Evolutionary conservation across 1,140 invertebrate genomes (phyloP).

Genomic region (Hycleus cichorii): DNA sequence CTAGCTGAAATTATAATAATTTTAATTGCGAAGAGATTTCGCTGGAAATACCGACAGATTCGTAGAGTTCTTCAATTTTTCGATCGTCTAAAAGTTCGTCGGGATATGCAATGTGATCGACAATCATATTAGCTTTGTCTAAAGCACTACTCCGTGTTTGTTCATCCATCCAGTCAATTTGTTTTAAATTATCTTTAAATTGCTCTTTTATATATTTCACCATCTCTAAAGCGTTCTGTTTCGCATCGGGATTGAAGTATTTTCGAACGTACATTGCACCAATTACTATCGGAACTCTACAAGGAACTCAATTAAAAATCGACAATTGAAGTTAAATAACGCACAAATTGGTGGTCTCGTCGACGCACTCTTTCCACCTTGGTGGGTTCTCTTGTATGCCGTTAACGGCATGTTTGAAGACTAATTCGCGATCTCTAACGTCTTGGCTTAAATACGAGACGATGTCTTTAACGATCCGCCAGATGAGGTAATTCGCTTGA

Average conservation of each 20-base stretch:
- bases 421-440: conserved; percentile 47
- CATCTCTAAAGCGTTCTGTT: conserved; percentile 55
- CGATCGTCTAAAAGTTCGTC: conserved; percentile 50
- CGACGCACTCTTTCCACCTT: conserved; percentile 53
- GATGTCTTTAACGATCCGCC: conserved; percentile 49
- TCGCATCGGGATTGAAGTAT: conserved; percentile 48
- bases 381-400: conserved; percentile 49
- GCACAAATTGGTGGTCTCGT: conserved; percentile 39
- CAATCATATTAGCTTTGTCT: conserved; percentile 49
- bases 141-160: conserved; percentile 51
- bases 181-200: conserved; percentile 49
- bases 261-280: conserved; percentile 51
- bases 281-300: conserved; percentile 47
- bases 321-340: too few species aligned
- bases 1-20: conserved; percentile 40
- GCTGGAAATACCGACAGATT: conserved; percentile 19
- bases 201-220: conserved; percentile 56
- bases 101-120: conserved; percentile 50
- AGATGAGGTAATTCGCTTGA: conserved; percentile 59
- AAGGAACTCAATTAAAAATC: not conserved
- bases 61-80: conserved; percentile 48
- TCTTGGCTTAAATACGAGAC: conserved; percentile 50
- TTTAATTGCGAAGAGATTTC: not conserved
- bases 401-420: conserved; percentile 47
- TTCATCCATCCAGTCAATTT: conserved; percentile 65